These are phyloP conservation scores for Ectropis crepuscularia DNA, from an alignment of 2,888 invertebrate species.

Conservation along the genomic window DNA sequence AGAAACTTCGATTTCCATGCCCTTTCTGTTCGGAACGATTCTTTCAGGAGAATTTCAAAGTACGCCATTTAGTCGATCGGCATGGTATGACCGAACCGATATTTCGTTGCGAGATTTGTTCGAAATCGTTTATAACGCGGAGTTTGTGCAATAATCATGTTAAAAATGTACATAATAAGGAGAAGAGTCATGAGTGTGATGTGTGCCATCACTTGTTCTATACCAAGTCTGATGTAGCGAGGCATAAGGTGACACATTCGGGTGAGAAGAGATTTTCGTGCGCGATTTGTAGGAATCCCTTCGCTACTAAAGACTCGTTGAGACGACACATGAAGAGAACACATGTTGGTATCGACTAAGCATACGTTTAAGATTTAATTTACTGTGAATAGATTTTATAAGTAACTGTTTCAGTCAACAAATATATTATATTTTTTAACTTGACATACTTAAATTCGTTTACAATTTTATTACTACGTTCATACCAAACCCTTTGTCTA, in stretches of 20 bases:
- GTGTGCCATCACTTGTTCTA: constrained; percentile 70
- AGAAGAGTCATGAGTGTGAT: constrained; percentile 68
- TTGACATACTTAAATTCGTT: too few relatives aligned
- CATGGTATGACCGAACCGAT: constrained; percentile 67
- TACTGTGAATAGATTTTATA: too few relatives aligned
- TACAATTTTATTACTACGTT: too few relatives aligned
- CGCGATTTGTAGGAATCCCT: constrained; percentile 58
- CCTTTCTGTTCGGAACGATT: constrained; percentile 64
- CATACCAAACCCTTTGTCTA: too few relatives aligned
- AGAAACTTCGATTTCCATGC: constrained; percentile 64
- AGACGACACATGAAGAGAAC: constrained; percentile 67
- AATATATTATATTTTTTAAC: too few relatives aligned
- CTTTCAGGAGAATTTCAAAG: constrained; percentile 61
- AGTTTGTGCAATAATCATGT: constrained; percentile 72
- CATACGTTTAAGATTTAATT: too few relatives aligned
- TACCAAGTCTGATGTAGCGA: constrained; percentile 63
- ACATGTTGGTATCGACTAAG: constrained; percentile 46
- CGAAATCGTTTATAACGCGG: constrained; percentile 66
- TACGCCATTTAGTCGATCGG: constrained; percentile 56
- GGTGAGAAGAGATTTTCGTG: constrained; percentile 69
- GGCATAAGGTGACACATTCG: constrained; percentile 70
- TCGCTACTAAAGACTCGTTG: constrained; percentile 71
- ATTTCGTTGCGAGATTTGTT: constrained; percentile 61
- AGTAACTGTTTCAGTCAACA: too few relatives aligned
- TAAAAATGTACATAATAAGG: constrained; percentile 71